Percentiles rank a stretch among this genome's conserved stretches.
These are phyloP conservation scores for human (Homo sapiens) DNA, from an alignment of 2,113 vertebrate genomes.

Conservation along the genomic window GRCh38 chr13:45515501-45516000, in stretches of 20 bases:
- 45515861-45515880: background rate
- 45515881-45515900: background rate
- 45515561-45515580: background rate
- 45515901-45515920: background rate
- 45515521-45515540: background rate
- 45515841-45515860: background rate
- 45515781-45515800: background rate
- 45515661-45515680: background rate
- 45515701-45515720: background rate
- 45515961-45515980: conserved; percentile 2
- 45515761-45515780: background rate
- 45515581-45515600: background rate
- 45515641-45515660: background rate
- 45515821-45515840: background rate
- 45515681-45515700: background rate
- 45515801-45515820: background rate
- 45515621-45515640: background rate
- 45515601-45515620: background rate
- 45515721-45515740: background rate
- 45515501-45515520: background rate
- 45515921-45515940: conserved; percentile 26
- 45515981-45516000: background rate
- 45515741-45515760: background rate
- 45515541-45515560: background rate
- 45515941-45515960: background rate